Conservation (phyloP, 2,113 vertebrate genomes). For the Boleophthalmus pectinirostris region DNA sequence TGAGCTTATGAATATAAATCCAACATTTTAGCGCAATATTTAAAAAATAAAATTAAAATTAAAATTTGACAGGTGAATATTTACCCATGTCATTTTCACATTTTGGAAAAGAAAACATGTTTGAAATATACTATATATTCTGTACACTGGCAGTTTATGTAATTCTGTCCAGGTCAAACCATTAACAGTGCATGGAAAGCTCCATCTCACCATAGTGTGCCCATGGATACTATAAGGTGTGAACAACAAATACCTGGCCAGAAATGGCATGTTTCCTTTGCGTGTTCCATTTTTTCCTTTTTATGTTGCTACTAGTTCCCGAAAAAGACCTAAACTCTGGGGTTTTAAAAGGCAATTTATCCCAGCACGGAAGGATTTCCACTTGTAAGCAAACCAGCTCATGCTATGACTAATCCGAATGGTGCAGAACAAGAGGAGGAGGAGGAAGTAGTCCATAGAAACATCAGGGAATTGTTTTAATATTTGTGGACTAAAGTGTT, state of each 20-base stretch:
- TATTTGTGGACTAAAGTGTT: background rate
- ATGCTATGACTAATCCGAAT: conserved; percentile 39
- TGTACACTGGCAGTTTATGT: background rate
- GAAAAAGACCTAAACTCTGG: conserved; percentile 18
- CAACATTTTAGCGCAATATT: too few species aligned
- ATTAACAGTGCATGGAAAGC: conserved; percentile 8
- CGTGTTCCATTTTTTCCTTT: conserved; percentile 19
- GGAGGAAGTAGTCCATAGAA: conserved; percentile 40
- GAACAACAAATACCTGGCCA: conserved; percentile 28
- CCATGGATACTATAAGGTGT: conserved; percentile 16
- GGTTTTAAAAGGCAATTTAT: conserved; percentile 21
- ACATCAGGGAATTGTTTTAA: conserved; percentile 25
- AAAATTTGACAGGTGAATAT: too few species aligned
- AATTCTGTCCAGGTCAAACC: background rate
- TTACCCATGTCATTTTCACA: background rate
- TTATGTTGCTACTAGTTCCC: conserved; percentile 16
- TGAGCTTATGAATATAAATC: conserved; percentile 18
- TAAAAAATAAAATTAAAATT: too few species aligned
- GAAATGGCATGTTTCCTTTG: conserved; percentile 25
- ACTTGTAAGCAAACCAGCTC: conserved; percentile 19
- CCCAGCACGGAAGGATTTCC: conserved; percentile 14
- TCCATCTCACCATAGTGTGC: conserved; percentile 1
- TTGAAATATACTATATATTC: background rate
- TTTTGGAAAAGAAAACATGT: background rate
- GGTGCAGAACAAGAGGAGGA: conserved; percentile 36